Conservation (phyloP, 2,113 vertebrate genomes). For the Hepsetus odoe region DNA sequence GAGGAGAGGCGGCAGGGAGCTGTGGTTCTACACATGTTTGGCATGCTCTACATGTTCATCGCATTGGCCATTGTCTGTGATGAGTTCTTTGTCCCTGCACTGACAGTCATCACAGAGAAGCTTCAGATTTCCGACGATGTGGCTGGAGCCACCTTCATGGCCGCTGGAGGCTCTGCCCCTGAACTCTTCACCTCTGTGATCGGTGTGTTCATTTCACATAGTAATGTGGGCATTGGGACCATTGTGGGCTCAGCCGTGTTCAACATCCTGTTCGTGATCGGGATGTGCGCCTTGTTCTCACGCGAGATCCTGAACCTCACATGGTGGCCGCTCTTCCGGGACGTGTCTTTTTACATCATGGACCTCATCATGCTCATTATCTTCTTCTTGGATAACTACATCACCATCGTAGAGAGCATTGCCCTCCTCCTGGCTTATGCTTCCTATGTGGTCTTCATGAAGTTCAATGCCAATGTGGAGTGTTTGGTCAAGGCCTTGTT, state of each 20-base stretch:
- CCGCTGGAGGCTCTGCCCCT: slow-evolving; percentile 94
- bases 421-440: slow-evolving; percentile 83
- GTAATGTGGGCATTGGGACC: slow-evolving; percentile 96
- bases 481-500: slow-evolving; percentile 79
- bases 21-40: slow-evolving; percentile 86
- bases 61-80: slow-evolving; percentile 96
- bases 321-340: slow-evolving; percentile 98
- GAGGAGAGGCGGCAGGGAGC: slow-evolving; percentile 87
- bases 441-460: slow-evolving; percentile 95
- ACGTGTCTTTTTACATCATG: slow-evolving; percentile 94
- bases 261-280: slow-evolving; percentile 98
- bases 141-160: slow-evolving; percentile 98
- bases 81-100: slow-evolving; percentile 96
- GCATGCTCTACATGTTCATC: slow-evolving; percentile 99
- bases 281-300: slow-evolving; percentile 98
- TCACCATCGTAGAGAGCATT: slow-evolving; percentile 85
- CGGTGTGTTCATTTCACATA: slow-evolving; percentile 94
- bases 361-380: slow-evolving; percentile 94
- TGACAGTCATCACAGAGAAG: slow-evolving; percentile 96
- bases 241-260: slow-evolving; percentile 97
- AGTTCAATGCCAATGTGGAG: slow-evolving; percentile 89
- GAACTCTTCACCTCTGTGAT: slow-evolving; percentile 98
- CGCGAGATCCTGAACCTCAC: slow-evolving; percentile 94
- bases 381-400: slow-evolving; percentile 97
- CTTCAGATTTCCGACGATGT: slow-evolving; percentile 95